These are phyloP conservation scores for Apotomis turbidana DNA, from an alignment of 2,888 invertebrate genomes.

Conservation along the genomic window DNA sequence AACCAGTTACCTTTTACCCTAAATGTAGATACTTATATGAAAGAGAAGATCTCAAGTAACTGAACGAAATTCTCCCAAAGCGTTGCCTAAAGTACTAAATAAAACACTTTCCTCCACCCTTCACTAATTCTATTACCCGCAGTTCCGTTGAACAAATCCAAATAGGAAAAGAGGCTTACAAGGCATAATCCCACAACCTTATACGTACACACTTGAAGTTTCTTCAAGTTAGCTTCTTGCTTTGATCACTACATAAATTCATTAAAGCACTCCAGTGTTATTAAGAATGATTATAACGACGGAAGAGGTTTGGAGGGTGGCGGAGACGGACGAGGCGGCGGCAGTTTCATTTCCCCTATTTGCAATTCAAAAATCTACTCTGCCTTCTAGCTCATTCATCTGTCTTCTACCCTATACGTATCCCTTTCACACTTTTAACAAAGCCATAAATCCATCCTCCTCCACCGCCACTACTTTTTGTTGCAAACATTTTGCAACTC, in stretches of 20 bases:
- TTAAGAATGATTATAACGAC: conserved; percentile 77
- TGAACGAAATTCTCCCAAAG: conserved; percentile 9
- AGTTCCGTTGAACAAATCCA: conserved; percentile 56
- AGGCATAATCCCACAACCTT: conserved; percentile 48
- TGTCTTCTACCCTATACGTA: conserved; percentile 49
- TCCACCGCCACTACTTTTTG: conserved; percentile 61
- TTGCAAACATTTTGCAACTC: conserved; percentile 58
- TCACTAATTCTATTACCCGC: conserved; percentile 46
- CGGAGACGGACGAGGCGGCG: conserved; percentile 63
- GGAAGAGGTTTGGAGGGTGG: conserved; percentile 68
- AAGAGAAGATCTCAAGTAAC: conserved; percentile 4
- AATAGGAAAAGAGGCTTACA: conserved; percentile 49
- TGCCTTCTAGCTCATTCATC: conserved; percentile 62
- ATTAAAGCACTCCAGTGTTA: conserved; percentile 76
- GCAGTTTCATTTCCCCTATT: conserved; percentile 79
- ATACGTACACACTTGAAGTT: conserved; percentile 53
- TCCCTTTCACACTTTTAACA: conserved; percentile 56
- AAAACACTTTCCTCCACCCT: conserved; percentile 38
- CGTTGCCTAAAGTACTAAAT: conserved; percentile 43
- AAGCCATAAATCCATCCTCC: conserved; percentile 52
- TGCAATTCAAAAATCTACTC: conserved; percentile 81
- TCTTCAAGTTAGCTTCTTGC: conserved; percentile 60
- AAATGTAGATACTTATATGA: neutral
- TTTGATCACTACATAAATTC: conserved; percentile 77
- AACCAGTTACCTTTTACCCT: neutral